phyloP scores from a whole-genome alignment of 2,797 vertebrate species.

The Dendrocincla fuliginosa region DNA sequence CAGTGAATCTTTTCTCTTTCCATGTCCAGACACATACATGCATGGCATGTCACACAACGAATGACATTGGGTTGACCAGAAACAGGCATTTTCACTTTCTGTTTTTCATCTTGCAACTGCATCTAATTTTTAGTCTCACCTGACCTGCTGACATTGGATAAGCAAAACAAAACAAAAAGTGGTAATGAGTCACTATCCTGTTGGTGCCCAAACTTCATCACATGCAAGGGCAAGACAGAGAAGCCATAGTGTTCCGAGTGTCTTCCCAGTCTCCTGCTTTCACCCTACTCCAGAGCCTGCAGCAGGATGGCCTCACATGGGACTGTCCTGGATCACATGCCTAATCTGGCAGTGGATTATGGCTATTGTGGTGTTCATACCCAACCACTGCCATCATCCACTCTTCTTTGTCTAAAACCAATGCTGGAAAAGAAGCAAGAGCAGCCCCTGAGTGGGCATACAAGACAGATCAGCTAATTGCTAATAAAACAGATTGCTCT shows the following conservation, averaged over 20 bases:
- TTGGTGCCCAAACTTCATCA: accelerated
- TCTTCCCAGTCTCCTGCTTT: neutral
- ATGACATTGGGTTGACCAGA: neutral
- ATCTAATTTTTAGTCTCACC: neutral
- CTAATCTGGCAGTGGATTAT: neutral
- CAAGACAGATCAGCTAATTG: neutral
- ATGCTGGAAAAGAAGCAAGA: neutral
- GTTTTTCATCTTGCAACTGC: neutral
- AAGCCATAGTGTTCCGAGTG: accelerated
- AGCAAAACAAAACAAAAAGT: neutral
- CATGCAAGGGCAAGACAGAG: neutral
- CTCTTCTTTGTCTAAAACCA: neutral
- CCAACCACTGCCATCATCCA: accelerated
- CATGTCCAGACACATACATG: accelerated
- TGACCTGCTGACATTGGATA: neutral
- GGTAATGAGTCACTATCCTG: neutral
- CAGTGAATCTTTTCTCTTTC: neutral
- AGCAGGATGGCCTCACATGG: accelerated
- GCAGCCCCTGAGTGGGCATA: accelerated
- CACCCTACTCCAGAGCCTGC: accelerated
- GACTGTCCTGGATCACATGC: neutral
- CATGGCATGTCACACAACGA: neutral
- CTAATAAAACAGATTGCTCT: neutral
- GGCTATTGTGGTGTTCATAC: accelerated
- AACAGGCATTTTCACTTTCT: neutral